Evolutionary conservation across 2,888 invertebrate genomes (phyloP).

Genomic region (Agrotis clavis): DNA sequence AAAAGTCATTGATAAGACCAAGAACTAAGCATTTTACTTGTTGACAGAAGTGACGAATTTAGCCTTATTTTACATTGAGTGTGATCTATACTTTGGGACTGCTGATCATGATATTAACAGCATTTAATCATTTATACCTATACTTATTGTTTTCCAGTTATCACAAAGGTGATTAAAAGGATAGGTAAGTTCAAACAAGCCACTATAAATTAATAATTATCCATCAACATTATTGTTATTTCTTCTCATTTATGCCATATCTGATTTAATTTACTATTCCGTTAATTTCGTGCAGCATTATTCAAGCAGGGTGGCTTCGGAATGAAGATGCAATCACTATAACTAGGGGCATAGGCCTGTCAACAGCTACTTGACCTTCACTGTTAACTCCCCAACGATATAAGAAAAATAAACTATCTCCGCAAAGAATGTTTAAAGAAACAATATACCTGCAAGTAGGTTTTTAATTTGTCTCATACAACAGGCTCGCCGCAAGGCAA

Average conservation of each 20-base stretch:
- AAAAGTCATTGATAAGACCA: conserved; percentile 4
- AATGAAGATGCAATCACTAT: conserved; percentile 87
- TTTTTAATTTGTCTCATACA: conserved; percentile 67
- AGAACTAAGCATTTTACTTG: neutral
- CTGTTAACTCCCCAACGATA: conserved; percentile 35
- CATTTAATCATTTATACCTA: neutral
- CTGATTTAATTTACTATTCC: conserved; percentile 59
- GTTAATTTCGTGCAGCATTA: conserved; percentile 65
- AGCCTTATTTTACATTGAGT: neutral
- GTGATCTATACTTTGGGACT: neutral
- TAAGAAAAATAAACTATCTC: conserved; percentile 46
- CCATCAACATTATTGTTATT: too few species aligned
- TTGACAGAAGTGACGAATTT: neutral
- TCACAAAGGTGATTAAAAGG: neutral
- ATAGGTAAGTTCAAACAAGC: neutral
- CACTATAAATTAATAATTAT: neutral
- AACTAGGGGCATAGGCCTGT: conserved; percentile 72
- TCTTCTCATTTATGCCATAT: conserved; percentile 67
- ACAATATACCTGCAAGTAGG: conserved; percentile 39
- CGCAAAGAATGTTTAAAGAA: conserved; percentile 37
- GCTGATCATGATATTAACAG: neutral
- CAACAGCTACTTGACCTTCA: conserved; percentile 68
- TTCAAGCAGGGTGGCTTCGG: conserved; percentile 77
- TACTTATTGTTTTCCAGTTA: neutral
- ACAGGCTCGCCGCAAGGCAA: conserved; percentile 57